A percentile compares a stretch with the other conserved stretches of the same genome.
phyloP scores from a whole-genome alignment of 2,113 vertebrate genomes.

The Poicephalus gulielmi region DNA sequence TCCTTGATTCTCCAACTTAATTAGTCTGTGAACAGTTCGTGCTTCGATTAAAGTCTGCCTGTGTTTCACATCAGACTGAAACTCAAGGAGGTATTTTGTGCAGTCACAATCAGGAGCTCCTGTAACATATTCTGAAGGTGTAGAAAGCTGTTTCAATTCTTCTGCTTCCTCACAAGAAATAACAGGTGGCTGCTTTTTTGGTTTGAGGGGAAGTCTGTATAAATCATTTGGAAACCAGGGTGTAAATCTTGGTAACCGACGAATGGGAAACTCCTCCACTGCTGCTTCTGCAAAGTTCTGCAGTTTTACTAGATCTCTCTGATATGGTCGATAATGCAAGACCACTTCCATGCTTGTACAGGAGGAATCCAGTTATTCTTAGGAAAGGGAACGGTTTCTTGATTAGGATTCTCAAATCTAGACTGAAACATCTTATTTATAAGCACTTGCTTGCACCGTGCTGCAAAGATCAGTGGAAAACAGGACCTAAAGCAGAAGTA shows the following conservation, averaged over 20 bases:
- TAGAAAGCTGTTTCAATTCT: slow-evolving; percentile 16
- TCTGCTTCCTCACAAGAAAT: slow-evolving; percentile 64
- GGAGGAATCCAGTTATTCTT: slow-evolving; percentile 29
- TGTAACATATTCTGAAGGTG: neutral
- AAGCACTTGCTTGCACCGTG: slow-evolving; percentile 42
- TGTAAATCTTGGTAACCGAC: slow-evolving; percentile 72
- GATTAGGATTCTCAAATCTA: slow-evolving; percentile 8
- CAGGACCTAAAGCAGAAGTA: slow-evolving; percentile 78
- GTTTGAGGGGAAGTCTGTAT: slow-evolving; percentile 75
- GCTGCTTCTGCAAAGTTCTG: slow-evolving; percentile 75
- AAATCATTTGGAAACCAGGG: slow-evolving; percentile 82
- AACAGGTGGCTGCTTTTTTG: slow-evolving; percentile 75
- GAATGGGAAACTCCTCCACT: slow-evolving; percentile 77
- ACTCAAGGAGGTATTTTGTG: slow-evolving; percentile 75
- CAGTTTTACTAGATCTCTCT: slow-evolving; percentile 49
- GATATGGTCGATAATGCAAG: slow-evolving; percentile 75
- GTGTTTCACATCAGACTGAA: slow-evolving; percentile 57
- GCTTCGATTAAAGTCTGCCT: neutral
- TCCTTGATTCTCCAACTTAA: slow-evolving; percentile 21
- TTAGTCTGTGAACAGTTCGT: neutral
- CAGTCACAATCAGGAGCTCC: slow-evolving; percentile 67
- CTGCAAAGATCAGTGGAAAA: slow-evolving; percentile 53
- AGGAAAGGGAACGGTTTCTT: slow-evolving; percentile 19
- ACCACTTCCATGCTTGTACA: slow-evolving; percentile 80
- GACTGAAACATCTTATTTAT: slow-evolving; percentile 47